phyloP scores from a whole-genome alignment of 30 jellyfish, hydroid and myxozoan genomes.

The Rhopilema esculentum region DNA sequence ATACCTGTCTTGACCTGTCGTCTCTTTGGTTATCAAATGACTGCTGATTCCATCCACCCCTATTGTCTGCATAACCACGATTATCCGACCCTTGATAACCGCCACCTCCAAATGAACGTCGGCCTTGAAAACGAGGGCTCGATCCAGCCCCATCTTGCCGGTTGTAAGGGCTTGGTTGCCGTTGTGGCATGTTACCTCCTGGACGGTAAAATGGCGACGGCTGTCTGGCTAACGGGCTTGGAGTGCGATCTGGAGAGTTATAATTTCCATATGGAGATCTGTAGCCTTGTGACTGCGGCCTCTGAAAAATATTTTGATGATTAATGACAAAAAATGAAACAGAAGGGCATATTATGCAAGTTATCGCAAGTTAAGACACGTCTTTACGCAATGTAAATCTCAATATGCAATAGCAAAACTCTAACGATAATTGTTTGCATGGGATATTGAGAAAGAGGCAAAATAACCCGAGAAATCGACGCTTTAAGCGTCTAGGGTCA shows the following conservation, averaged over 20 bases:
- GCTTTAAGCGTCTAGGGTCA: no score
- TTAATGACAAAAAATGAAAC: no score
- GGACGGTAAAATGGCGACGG: conserved; percentile 1
- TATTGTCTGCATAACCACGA: background rate
- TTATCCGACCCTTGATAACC: background rate
- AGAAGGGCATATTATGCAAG: no score
- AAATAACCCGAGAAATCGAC: no score
- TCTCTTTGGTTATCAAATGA: conserved; percentile 4
- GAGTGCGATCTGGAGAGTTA: background rate
- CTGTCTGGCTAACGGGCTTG: conserved; percentile 6
- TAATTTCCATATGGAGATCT: background rate
- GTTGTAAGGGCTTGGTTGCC: conserved; percentile 1
- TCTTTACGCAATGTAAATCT: background rate
- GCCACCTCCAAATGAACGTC: background rate
- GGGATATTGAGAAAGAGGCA: background rate
- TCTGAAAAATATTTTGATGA: background rate
- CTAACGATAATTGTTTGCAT: no score
- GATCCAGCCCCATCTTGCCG: background rate
- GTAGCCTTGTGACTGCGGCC: background rate
- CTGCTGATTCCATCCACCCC: background rate
- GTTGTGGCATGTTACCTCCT: background rate
- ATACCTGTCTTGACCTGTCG: conserved; percentile 11
- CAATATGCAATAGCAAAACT: no score
- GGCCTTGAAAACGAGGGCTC: background rate
- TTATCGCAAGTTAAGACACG: background rate